Evolutionary conservation across 1,140 invertebrate species (phyloP), one percentile per base, ranked within the genome.

Genomic region (Ditylenchus dipsaci): DNA sequence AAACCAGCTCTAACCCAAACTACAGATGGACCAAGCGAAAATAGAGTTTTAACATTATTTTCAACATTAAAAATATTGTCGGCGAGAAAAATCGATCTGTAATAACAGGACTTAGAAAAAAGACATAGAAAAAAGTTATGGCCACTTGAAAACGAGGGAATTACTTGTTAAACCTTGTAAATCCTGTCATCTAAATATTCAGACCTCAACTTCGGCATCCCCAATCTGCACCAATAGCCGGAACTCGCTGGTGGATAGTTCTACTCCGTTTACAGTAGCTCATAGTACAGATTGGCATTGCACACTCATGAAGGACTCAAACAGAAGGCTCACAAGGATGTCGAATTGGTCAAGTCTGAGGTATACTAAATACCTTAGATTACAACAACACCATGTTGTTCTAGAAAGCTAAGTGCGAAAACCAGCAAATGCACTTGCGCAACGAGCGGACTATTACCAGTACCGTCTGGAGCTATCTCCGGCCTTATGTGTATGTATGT

Each of bases 241-340:
- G 9, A 74, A 69, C 26, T 78, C 71, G 23, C 58, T 78, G 65
- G 76, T 77, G 23, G 71, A 78, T 30, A 62, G 72, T 38, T 65
- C 47, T 21, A 53, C 60, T 26, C 69, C 73, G 19, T 68, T 76
- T 38, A 76, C 68, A 0, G 33, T 77, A 8, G 45, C 62, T n/a
- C 64, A 71, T 27, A 73, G 76, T 26, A 74, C 75, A 23, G 80
- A 80, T 65, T 76, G 78, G 79, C 78, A 27, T 47, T 70, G 7
- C 78, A 80, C 63, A 78, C 69, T 5, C 47, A 70, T 30, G 80
- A 80, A 64, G 78, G 79, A 19, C 63, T 82, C 53, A 63, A 57
- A 19, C 75, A 80, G 56, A 76, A 73, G 27, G 59, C 72, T 33
- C 33, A 67, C 13, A 67, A 65, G 17, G 78, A 80, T 42, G 33